Base-by-base conservation (phyloP, 2,888 invertebrate genomes). In the Harpalus rufipes region DNA sequence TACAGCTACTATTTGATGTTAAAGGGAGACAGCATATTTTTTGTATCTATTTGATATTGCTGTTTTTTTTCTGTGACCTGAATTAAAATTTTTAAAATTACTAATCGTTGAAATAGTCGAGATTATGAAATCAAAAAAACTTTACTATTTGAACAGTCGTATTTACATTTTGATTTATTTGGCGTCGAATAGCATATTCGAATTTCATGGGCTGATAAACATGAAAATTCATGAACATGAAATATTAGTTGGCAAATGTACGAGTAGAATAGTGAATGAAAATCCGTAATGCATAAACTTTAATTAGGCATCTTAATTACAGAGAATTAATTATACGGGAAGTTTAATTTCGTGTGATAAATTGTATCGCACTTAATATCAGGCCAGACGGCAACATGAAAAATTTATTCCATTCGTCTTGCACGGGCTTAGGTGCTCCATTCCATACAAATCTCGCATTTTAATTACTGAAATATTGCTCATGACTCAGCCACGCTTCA, bases 271-370 rank as follows among this genome's bases (percentile, higher is more conserved):
- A 51, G 25, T 59, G 25, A 8, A 78, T 78, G 58, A 78, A 58
- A 78, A 78, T 78, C 58, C 32, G 58, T 78, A 78, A 78, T 78
- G 51, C 56, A 78, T 78, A 78, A 78, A 78, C 78, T 58, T 78
- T 78, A 78, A 78, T 78, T 78, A 78, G 32, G 56, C 78, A 25
- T 58, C 78, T 78, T 78, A 78, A 78, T 78, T 78, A 78, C 59
- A n/a, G 32, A 25, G 56, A 78, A 78, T 78, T 78, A 78, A 78
- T 78, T 78, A 78, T 32, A 32, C 25, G 78, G 21, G 59, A 78
- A 78, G 59, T 78, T 78, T 78, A 78, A 78, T 78, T 78, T 78
- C 39, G 56, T 16, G 78, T 78, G 78, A 78, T 78, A 78, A 78
- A 78, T 78, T 78, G 56, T 59, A 56, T 51, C 32, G 32, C 78